A percentile compares a stretch with the other conserved stretches of the same genome.
phyloP scores from a whole-genome alignment of 2,888 invertebrate genomes.

The Mylabris sibirica region DNA sequence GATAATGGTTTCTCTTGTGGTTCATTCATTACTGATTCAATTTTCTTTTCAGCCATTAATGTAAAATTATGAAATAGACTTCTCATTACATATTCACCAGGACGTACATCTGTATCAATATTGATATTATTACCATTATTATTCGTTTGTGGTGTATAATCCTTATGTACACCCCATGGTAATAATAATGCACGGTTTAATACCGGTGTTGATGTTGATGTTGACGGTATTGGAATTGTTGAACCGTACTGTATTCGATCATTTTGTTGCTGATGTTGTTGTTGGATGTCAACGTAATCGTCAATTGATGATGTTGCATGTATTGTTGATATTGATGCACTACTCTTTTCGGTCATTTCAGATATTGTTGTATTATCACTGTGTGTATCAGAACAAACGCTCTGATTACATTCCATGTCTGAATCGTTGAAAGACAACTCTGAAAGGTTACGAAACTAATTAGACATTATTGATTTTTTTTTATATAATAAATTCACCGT shows the following conservation, averaged over 20 bases:
- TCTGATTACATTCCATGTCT: constrained; percentile 58
- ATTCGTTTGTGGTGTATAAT: constrained; percentile 61
- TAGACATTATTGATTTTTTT: not conserved
- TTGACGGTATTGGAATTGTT: constrained; percentile 11
- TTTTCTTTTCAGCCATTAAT: constrained; percentile 92
- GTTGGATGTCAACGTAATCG: constrained; percentile 23
- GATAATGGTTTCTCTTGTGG: constrained; percentile 93
- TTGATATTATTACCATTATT: constrained; percentile 59
- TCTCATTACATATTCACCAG: constrained; percentile 96
- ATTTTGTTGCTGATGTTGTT: not conserved
- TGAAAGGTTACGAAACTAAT: not conserved
- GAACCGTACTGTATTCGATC: not conserved
- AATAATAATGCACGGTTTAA: constrained; percentile 68
- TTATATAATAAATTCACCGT: not conserved
- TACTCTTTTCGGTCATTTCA: constrained; percentile 56
- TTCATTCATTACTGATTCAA: constrained; percentile 93
- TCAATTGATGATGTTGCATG: constrained; percentile 44
- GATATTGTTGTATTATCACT: constrained; percentile 59
- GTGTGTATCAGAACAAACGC: constrained; percentile 59
- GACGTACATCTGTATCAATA: constrained; percentile 74
- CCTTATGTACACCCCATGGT: constrained; percentile 87
- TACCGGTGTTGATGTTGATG: constrained; percentile 30
- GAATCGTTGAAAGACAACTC: constrained; percentile 51
- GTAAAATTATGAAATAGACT: constrained; percentile 96
- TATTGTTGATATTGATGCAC: constrained; percentile 53